A percentile compares a stretch with the other conserved stretches of the same genome.
Conservation (phyloP, 2,113 vertebrate species). For the Ardeotis arabs region DNA sequence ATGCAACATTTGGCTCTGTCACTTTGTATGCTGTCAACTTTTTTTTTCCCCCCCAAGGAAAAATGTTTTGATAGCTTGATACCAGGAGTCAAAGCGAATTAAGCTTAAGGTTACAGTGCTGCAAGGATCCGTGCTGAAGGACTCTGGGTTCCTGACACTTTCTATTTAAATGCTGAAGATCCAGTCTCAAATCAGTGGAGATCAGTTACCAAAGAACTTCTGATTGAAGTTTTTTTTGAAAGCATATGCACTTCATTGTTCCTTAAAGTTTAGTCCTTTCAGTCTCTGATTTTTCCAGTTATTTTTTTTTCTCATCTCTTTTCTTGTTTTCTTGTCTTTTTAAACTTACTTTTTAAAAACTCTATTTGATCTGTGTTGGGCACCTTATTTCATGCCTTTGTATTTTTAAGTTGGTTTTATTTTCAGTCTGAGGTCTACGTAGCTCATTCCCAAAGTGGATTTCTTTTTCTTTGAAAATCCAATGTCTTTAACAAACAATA, state of each 20-base stretch:
- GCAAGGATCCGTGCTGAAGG: not conserved
- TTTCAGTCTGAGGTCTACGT: not conserved
- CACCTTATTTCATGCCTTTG: not conserved
- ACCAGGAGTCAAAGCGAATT: not conserved
- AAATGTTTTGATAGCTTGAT: not conserved
- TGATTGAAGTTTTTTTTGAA: not conserved
- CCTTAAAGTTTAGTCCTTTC: not conserved
- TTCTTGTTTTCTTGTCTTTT: not conserved
- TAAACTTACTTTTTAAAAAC: not conserved
- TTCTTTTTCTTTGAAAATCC: not conserved
- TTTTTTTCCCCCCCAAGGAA: too few species aligned
- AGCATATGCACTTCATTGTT: not conserved
- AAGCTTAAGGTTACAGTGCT: not conserved
- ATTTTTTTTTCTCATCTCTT: not conserved
- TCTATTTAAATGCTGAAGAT: not conserved
- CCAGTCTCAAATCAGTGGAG: not conserved
- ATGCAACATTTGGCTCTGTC: not conserved
- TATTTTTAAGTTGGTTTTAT: not conserved
- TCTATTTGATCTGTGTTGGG: not conserved
- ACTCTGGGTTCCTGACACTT: not conserved
- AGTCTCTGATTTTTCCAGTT: not conserved
- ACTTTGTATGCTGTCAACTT: not conserved
- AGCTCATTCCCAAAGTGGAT: not conserved
- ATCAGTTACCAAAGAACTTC: not conserved
- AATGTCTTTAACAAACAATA: not conserved